Base-by-base conservation (phyloP, 2,113 vertebrate genomes). In the Pundamilia nyererei region DNA sequence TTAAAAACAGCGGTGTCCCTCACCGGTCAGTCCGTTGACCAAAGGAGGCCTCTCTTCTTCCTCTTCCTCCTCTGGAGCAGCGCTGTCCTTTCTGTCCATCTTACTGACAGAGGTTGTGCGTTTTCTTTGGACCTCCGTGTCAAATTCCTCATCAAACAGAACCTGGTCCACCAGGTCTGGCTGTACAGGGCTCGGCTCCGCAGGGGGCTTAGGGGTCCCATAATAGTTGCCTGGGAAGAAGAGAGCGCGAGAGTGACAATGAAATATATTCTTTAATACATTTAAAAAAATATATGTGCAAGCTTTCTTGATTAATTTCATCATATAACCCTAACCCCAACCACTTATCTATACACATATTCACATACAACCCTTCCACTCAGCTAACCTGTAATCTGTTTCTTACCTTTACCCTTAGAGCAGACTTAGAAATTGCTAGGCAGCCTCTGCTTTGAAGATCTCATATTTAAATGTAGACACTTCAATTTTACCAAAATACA, bases 61-160 rank as follows among this genome's bases (percentile, higher is more conserved):
- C 3, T 99, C 98, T 29, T 99, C 99, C 87, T 99, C 99, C 90
- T 99, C 99, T 2, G 98, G 98, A 10, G 98, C 97, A 2, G 97
- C 96, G 19, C 98, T 99, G 93, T 99, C 98, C 95, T 96, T 98
- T 84, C 98, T 95, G 49, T 99, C 98, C 98, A 99, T 99, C 93
- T 99, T 99, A 94, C 99, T 99, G 96, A 99, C 98, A 0, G 99
- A 99, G 0, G 98, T 98, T 11, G 99, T 99, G 93, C 98, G 97
- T 89, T 99, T 99, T 65, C 99, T 96, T 92, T 99, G 98, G 1
- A 97, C 97, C 92, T 99, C 98, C 0, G 96, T 96, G 91, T 99
- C 98, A 92, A 98, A 99, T 79, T 98, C 98, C 94, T 98, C 98
- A 75, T 99, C 98, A 83, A 99, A 99, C 89, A 99, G 96, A 81